Evolutionary conservation across 1,140 invertebrate species (phyloP), one percentile per base, ranked within the genome.

Genomic region (Sipha flava): DNA sequence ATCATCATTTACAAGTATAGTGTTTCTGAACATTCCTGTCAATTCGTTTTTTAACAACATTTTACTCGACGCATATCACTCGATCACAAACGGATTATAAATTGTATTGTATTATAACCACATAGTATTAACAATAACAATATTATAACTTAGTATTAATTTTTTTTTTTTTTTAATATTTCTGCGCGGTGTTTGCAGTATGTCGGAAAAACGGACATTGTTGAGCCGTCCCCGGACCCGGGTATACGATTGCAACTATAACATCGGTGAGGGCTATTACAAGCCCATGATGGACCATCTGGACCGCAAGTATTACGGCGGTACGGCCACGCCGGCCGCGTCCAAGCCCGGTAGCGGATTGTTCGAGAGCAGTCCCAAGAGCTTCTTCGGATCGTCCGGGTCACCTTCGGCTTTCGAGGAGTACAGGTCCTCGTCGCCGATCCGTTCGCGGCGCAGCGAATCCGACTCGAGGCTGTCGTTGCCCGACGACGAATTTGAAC

Each of bases 241-340:
- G 84, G 90, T 93, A 81, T 93, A 93, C 83, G 91, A 92, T 83
- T 92, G 91, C 84, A 93, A 93, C 84, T 93, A 93, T 85, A 90
- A 92, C 85, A 91, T 92, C 84, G 91, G 92, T 57, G 90, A 93
- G 84, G 91, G 90, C 82, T 92, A 92, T 84, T 93, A 93, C 86
- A 90, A 90, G 81, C 89, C 91, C 16, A 89, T 91, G 82, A 87
- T 93, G 26, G 91, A 93, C 84, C 87, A 90, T 79, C 85, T 93
- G 82, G 91, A 93, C 84, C 88, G 91, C 77, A 92, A 92, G 85
- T 88, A 89, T 82, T 88, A 89, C 40, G 87, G 86, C 3, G 85
- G 49, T 84, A 59, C 88, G 84, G 66, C 84, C 86, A 49, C 88
- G 87, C 49, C 84, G 86, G 9, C 85, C 86, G 7, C 82, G 83